Percentiles rank a stretch among this genome's conserved stretches.
Conservation (phyloP, 2,797 vertebrate genomes). For the Poecilia gillii region DNA sequence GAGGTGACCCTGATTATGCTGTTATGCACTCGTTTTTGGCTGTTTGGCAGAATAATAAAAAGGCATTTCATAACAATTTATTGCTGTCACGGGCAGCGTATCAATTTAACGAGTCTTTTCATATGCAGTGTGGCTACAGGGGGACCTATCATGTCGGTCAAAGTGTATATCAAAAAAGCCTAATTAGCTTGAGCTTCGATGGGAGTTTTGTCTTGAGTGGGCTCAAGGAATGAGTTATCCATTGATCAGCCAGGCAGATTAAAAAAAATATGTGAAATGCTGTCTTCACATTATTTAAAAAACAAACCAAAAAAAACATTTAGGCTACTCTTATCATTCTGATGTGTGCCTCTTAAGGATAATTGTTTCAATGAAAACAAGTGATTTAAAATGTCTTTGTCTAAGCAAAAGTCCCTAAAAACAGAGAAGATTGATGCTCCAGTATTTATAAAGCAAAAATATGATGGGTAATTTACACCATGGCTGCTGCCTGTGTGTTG, state of each 20-base stretch:
- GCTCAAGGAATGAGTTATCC: slow-evolving; percentile 31
- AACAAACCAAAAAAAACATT: not conserved
- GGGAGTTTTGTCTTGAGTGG: slow-evolving; percentile 16
- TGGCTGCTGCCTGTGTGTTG: not conserved
- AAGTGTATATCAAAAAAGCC: slow-evolving; percentile 39
- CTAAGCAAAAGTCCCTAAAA: not conserved
- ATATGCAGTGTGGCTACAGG: slow-evolving; percentile 29
- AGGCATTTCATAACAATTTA: slow-evolving; percentile 46
- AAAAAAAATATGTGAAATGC: slow-evolving; percentile 8
- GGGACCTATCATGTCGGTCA: slow-evolving; percentile 14
- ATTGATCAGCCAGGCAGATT: slow-evolving; percentile 30
- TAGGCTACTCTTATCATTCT: not conserved
- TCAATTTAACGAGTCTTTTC: slow-evolving; percentile 51
- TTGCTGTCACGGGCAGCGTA: slow-evolving; percentile 30
- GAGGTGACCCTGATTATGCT: slow-evolving; percentile 17
- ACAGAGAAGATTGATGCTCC: not conserved
- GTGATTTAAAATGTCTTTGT: not conserved
- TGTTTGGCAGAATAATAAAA: slow-evolving; percentile 45
- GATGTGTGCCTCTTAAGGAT: not conserved
- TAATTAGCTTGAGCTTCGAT: slow-evolving; percentile 39
- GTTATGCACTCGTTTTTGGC: slow-evolving; percentile 17
- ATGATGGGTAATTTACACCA: not conserved
- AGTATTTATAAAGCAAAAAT: not conserved
- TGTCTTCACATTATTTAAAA: slow-evolving; percentile 9
- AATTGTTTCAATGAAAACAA: not conserved